phyloP scores from a whole-genome alignment of 2,797 vertebrate species.

The Euthynnus affinis region DNA sequence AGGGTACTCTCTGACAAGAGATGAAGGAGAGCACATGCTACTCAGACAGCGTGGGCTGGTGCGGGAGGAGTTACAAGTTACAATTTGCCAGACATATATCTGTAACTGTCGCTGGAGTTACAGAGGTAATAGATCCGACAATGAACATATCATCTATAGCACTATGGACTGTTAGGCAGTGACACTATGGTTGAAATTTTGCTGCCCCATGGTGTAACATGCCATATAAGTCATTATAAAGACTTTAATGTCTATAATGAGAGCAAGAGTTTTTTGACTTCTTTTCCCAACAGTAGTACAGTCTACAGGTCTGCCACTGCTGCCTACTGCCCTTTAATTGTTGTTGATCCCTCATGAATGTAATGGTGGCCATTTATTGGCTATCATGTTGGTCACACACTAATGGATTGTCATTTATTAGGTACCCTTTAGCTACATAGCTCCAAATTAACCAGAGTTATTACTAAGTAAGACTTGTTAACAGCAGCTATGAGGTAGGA shows the following conservation, averaged over 20 bases:
- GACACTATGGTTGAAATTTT: constrained; percentile 10
- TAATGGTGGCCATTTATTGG: constrained; percentile 9
- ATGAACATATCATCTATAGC: constrained; percentile 21
- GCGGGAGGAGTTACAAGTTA: constrained; percentile 17
- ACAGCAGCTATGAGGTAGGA: background rate
- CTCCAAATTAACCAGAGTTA: constrained; percentile 24
- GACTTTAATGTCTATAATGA: background rate
- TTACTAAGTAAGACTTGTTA: constrained; percentile 5
- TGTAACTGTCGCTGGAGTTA: constrained; percentile 14
- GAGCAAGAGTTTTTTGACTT: background rate
- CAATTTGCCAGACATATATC: constrained; percentile 16
- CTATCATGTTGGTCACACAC: constrained; percentile 12
- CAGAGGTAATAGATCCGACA: background rate
- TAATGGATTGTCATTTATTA: constrained; percentile 19
- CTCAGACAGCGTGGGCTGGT: background rate
- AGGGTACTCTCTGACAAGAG: constrained; percentile 30
- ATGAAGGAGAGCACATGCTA: constrained; percentile 7
- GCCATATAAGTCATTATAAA: background rate
- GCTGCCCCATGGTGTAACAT: background rate
- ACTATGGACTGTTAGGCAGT: background rate
- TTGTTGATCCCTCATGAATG: constrained; percentile 8
- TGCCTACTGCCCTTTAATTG: background rate
- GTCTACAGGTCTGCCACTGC: background rate
- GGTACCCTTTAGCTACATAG: background rate
- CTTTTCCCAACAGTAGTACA: background rate